Evolutionary conservation across 1,140 invertebrate genomes (phyloP), one percentile per base, ranked within the genome.

Genomic region (Dendrolimus kikuchii): DNA sequence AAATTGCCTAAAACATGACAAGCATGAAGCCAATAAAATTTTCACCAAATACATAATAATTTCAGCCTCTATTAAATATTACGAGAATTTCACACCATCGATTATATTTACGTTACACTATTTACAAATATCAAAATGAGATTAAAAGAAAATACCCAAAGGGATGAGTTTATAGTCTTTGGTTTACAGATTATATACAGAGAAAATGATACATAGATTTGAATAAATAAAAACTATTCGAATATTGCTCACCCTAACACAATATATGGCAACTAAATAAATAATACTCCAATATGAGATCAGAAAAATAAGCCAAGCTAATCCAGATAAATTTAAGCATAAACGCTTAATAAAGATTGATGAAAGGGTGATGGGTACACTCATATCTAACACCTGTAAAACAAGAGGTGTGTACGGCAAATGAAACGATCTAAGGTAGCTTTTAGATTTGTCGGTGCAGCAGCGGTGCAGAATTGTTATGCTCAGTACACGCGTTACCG

Each of bases 271-370:
- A 82, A 81, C 77, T 78, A 79, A 77, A 81, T 82, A 82, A 84
- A 60, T 79, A 84, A 86, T 82, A 84, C 82, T 75, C 82, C 74
- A 74, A 78, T 77, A 80, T 86, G 82, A 86, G 82, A 86, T 86
- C 82, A 83, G 74, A 83, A 69, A 79, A 62, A 71, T 66, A 74
- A 84, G 77, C 68, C 64, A 74, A 78, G 65, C 71, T 66, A 72
- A 66, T 49, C 55, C 54, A 59, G 58, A 66, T 64, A 57, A 66
- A 64, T 60, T 68, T 78, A 85, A 71, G 76, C 79, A 77, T 74
- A 72, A 74, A 71, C 66, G 68, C 68, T 67, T 69, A 58, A 72
- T 62, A 69, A 64, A 23, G 23, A 23, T 23, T 3, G 23, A 2
- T 23, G 23, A 23, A 23, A 23, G 23, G 23, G 23, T 23, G 23